Base-by-base conservation (phyloP, 2,888 invertebrate species). In the Hirtodrosophila duncani region DNA sequence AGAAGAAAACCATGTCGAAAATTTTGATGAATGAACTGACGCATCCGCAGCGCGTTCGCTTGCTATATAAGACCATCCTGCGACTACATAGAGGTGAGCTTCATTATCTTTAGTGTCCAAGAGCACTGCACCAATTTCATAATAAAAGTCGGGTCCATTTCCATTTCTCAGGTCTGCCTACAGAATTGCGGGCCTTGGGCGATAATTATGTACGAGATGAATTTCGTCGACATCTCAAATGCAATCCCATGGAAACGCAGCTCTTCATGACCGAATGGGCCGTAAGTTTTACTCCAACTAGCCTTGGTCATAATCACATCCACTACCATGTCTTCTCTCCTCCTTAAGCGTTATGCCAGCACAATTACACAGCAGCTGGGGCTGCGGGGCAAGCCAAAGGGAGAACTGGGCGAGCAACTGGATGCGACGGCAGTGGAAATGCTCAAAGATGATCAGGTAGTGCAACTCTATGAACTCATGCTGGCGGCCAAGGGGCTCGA, bases 241-340 rank as follows among this genome's bases (percentile, higher is more conserved):
- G 93, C 68, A 90, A 90, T 41, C 88, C 89, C 0, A 88, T 88
- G 29, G 94, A 95, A 84, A 91, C 94, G 0, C 87, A 89, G 8
- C 89, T 92, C 41, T 98, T 98, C 83, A 90, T 97, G 85, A 91
- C 89, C 16, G 97, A 96, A 88, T 98, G 97, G 97, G 92, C 94
- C 36, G 97, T 95, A 67, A 67, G 75, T 50, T 71, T 79, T 71
- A n/a, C n/a, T n/a, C n/a, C n/a, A n/a, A 18, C 11, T 14, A 2
- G 21, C 4, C 6, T 8, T 13, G 7, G 5, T 1, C 2, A 3
- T 3, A n/a, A n/a, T n/a, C n/a, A n/a, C n/a, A n/a, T n/a, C n/a
- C 1, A 30, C 50, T 33, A 33, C 34, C 31, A 18, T 49, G 9
- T 26, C 4, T 46, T 53, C 3, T 1, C 9, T 2, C 1, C 1